Evolutionary conservation across 2,888 invertebrate genomes (phyloP), one percentile per base, ranked within the genome.

Genomic region (Mactromeris polynyma): DNA sequence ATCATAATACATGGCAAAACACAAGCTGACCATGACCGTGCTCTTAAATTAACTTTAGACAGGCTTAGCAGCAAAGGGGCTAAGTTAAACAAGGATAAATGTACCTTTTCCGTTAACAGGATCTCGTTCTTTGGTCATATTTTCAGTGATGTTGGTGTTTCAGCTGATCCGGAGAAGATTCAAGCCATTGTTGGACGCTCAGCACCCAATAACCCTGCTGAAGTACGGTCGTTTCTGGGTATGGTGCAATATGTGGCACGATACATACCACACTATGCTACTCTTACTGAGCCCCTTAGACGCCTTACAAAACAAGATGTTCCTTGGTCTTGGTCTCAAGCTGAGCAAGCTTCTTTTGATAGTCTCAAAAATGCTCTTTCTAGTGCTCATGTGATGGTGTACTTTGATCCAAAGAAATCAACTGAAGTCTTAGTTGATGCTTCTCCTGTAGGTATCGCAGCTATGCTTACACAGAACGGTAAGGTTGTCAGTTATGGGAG

Each of bases 341-440:
- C 77, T 26, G 87, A 89, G 73, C 78, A 92, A 78, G 64, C 64
- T 64, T 83, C 93, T 19, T 89, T 94, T 81, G 83, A 92, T 9
- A 89, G 85, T 26, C 85, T 94, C 17, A 93, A 93, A 64, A n/a
- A 78, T 83, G 83, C 40, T 31, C 85, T 94, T 9, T 86, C 88
- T 36, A 90, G 87, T 51, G 36, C 83, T 14, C 11, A 85, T n/a
- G 91, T 92, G 3, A 91, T 94, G 89, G 83, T 69, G 9, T 94
- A 93, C 82, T 94, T 92, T 86, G 85, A 94, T 82, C 90, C 90
- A 6, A 38, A 85, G 11, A 51, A 83, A 78, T 54, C 42, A n/a
- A 93, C 92, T 31, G 89, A 93, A 64, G 36, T 94, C 6, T 21
- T 92, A 33, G 93, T 94, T 17, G 93, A 94, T 86, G 93, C 93